These are phyloP conservation scores for Rhea americana DNA, from an alignment of 2,113 vertebrate genomes.

Conservation along the genomic window DNA sequence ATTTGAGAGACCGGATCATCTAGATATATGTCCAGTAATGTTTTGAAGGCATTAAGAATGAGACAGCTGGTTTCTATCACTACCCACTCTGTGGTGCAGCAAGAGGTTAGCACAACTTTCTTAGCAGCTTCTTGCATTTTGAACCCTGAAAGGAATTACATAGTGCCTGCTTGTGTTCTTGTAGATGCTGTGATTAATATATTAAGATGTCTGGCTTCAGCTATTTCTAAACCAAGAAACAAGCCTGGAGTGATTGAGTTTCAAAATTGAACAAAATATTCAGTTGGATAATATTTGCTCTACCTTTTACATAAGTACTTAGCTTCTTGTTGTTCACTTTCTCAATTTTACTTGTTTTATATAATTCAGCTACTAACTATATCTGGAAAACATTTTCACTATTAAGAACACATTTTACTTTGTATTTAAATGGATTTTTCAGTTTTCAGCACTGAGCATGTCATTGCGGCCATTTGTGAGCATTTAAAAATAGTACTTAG, in stretches of 20 bases:
- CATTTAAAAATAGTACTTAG: background rate
- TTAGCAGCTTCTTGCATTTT: slow-evolving; percentile 48
- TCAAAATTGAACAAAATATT: background rate
- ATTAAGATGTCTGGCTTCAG: background rate
- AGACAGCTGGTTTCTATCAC: slow-evolving; percentile 56
- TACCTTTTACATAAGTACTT: background rate
- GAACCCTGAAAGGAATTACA: background rate
- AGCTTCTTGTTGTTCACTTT: background rate
- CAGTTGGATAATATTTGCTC: background rate
- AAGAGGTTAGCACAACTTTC: slow-evolving; percentile 30
- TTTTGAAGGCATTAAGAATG: slow-evolving; percentile 13
- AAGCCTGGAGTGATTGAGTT: background rate
- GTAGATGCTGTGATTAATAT: background rate
- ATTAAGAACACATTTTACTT: background rate
- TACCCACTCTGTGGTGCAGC: background rate
- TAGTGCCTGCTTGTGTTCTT: background rate
- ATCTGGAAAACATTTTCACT: background rate
- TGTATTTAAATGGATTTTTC: background rate
- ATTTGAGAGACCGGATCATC: slow-evolving; percentile 2
- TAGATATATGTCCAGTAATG: slow-evolving; percentile 10
- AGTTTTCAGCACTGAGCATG: background rate
- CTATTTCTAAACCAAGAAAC: background rate
- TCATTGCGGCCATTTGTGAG: background rate
- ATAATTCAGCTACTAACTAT: background rate
- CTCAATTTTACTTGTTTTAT: background rate